Evolutionary conservation across 1,140 invertebrate genomes (phyloP), one percentile per base, ranked within the genome.

Genomic region (Listronotus bonariensis): DNA sequence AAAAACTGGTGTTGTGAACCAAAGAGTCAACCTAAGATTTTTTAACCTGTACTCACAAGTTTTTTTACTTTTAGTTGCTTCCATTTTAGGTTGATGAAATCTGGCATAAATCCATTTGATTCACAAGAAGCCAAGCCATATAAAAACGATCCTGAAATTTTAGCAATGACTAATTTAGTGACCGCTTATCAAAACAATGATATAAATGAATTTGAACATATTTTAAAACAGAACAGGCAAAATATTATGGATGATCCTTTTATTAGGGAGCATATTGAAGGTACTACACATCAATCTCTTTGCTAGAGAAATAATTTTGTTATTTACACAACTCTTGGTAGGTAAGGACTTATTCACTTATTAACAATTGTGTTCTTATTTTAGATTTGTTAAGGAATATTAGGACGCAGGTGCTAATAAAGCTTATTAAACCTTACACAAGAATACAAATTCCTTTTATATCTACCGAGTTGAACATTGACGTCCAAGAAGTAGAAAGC

Each of bases 111-210:
- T 84, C 98, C 98, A 6, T 99, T 99, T 81, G 97, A 99, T 82
- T 98, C 96, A 1, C 97, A 99, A 86, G 98, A 99, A 85, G 97
- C 97, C 0, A 99, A 99, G 79, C 96, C 98, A 0, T 99, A 99
- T 76, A 98, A 98, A 82, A 99, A 99, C 80, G 97, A 99, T 83
- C 95, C 96, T 6, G 97, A 99, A 84, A 99, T 99, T 74, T 82
- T 99, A 58, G 97, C 97, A 1, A 99, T 99, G 96, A 99, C 97
- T 7, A 98, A 99, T 82, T 84, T 99, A 72, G 97, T 99, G 12
- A 93, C 92, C 78, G 95, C 97, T 15, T 99, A 99, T 81, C 97
- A 99, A 80, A 98, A 98, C 80, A 98, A 99, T 81, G 96, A 99
- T 80, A 99, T 99, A 60, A 95, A 96, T 78, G 94, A 97, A 70